These are phyloP conservation scores for Mellilla xanthometata DNA, from an alignment of 2,888 invertebrate species.

Conservation along the genomic window DNA sequence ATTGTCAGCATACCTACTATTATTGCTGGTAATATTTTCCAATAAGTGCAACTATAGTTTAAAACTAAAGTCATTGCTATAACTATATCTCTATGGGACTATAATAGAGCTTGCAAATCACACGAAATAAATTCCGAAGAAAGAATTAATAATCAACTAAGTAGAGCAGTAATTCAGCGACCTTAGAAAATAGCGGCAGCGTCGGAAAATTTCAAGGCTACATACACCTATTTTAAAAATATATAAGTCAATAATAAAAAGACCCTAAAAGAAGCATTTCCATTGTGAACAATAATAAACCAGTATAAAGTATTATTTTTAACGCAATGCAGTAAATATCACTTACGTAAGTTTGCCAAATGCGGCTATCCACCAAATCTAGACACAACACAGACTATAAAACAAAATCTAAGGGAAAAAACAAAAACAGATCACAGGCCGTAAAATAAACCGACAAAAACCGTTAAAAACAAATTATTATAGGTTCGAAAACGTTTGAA, in stretches of 20 bases:
- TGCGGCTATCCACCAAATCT: conserved; percentile 48
- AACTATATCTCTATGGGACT: too few relatives aligned
- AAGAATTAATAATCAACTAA: too few relatives aligned
- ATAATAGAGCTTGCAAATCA: too few relatives aligned
- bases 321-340: conserved; percentile 76
- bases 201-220: background rate
- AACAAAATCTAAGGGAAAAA: conserved; percentile 34
- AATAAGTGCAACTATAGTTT: too few relatives aligned
- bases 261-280: too few relatives aligned
- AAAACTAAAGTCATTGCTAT: too few relatives aligned
- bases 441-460: background rate
- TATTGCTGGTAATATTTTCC: too few relatives aligned
- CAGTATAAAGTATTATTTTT: conserved; percentile 21
- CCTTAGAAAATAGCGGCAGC: background rate
- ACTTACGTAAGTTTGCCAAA: conserved; percentile 76
- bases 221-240: too few relatives aligned
- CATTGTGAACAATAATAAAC: background rate
- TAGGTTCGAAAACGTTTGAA: conserved; percentile 40
- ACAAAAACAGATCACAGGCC: conserved; percentile 10
- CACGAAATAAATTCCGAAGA: too few relatives aligned
- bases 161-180: too few relatives aligned
- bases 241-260: too few relatives aligned
- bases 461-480: conserved; percentile 31
- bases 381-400: conserved; percentile 47
- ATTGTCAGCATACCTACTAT: too few relatives aligned